Percentiles rank a stretch among this genome's conserved stretches.
Conservation (phyloP, 35 echinoderm and acorn worm genomes). For the Ptychodera flava region DNA sequence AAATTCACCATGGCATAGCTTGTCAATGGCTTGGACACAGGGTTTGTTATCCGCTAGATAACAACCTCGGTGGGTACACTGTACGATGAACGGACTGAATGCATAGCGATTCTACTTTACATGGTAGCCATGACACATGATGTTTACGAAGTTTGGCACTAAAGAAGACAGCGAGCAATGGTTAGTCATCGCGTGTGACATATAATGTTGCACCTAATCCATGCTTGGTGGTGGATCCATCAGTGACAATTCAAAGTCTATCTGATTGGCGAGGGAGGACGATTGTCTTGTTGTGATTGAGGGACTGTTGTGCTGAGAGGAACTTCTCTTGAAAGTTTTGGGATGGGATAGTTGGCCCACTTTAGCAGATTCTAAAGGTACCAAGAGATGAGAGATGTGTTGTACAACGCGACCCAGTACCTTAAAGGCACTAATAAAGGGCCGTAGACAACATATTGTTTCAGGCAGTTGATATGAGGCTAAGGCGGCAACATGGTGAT, state of each 20-base stretch:
- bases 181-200: conserved; percentile 23
- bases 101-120: conserved; percentile 32
- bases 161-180: conserved; percentile 18
- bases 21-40: too few species aligned
- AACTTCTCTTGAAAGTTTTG: conserved; percentile 22
- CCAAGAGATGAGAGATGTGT: not conserved
- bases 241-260: too few species aligned
- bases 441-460: not conserved
- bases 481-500: conserved; percentile 20
- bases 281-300: too few species aligned
- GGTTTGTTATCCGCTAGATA: conserved; percentile 61
- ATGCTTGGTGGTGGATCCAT: too few species aligned
- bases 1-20: too few species aligned
- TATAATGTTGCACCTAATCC: conserved; percentile 41
- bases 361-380: conserved; percentile 1
- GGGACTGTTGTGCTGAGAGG: too few species aligned
- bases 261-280: too few species aligned
- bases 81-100: conserved; percentile 45
- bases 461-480: not conserved
- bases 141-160: too few species aligned
- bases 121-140: conserved; percentile 32
- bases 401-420: not conserved
- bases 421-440: too few species aligned
- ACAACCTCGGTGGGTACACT: conserved; percentile 21
- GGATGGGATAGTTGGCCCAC: conserved; percentile 13